Evolutionary conservation across 2,113 vertebrate genomes (phyloP), one percentile per base, ranked within the genome.

Genomic region (Xiphias gladius): DNA sequence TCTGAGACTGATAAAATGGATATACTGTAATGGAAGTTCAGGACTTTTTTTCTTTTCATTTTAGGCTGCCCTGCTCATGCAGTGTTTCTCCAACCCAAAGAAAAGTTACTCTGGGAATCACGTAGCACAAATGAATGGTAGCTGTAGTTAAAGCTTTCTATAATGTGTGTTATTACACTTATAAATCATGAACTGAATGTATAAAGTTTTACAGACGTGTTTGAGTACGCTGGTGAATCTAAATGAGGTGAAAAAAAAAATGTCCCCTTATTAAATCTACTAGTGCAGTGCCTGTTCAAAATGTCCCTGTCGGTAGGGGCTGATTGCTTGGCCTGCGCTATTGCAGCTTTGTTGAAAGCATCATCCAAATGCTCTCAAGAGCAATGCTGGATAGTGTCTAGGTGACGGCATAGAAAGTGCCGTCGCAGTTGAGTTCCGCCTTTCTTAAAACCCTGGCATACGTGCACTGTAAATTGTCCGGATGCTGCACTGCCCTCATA

Each of bases 21-120:
- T 82, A 24, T 62, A 55, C 58, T 62, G 55, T 84, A 80, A 88
- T 77, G 46, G 66, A 79, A 80, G 61, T 62, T 58, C 19, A 0
- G 14, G 39, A 50, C 7, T 28, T 52, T 22, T 46, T 39, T 81
- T 59, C n/a, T 70, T 43, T 68, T 69, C 30, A 59, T 75, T 74
- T 80, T 10, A 52, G 39, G 69, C 69, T 13, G 81, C 65, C 76
- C 82, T 13, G 81, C 65, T 81, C 82, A 78, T 80, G 59, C 59
- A 41, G 46, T 43, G 12, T 24, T 2, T 6, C 73, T 87, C n/a
- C 2, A 54, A 55, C 37, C 41, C 3, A 0, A 55, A 74, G 64
- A 75, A 68, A 72, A 66, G 55, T 62, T 69, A 12, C 55, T 77
- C 14, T 48, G 17, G 24, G 63, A 68, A 52, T 43, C 46, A 20